Evolutionary conservation across 2,797 vertebrate species (phyloP), one percentile per base, ranked within the genome.

Genomic region (Peromyscus attwateri): DNA sequence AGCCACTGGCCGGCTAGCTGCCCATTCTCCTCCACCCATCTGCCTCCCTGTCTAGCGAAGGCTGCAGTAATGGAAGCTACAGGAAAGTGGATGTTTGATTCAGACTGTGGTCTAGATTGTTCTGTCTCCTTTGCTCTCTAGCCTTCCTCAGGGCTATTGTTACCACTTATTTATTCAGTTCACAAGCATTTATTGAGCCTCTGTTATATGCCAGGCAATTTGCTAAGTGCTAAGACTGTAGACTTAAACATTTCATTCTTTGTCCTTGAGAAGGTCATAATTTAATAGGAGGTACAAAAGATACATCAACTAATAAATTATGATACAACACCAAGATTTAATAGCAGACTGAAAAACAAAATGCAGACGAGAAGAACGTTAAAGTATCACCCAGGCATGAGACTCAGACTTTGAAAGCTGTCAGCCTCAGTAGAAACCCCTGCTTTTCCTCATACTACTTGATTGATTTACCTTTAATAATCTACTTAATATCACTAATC

Each of bases 1-100:
- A 99, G 98, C 98, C 98, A 98, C 98, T 98, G 98, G 98, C 97
- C 95, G 98, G 99, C 98, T 97, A 3, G 0, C 87, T 98, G 98
- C 98, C 98, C 98, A 98, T 97, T 97, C 96, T 97, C 98, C 96
- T 96, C 95, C 82, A 96, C 98, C 98, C 99, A 99, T 99, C 99
- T 99, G 99, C 98, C 95, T 76, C 96, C 87, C 95, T 98, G 98
- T 98, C 98, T 98, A 95, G 91, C 91, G 90, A 95, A 98, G 96
- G 98, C 94, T 97, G 95, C 92, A 89, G 87, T 91, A 97, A 98
- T 95, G 91, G 92, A 92, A 92, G 68, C 94, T 96, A 75, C 64
- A 96, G 71, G 95, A 97, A 95, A 95, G 96, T 77, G 87, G 73
- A 6, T 1, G 40, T 85, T 84, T 79, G 62, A 64, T 92, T 95